Conservation (phyloP, 2,797 vertebrate genomes). For the Sciurus carolinensis region DNA sequence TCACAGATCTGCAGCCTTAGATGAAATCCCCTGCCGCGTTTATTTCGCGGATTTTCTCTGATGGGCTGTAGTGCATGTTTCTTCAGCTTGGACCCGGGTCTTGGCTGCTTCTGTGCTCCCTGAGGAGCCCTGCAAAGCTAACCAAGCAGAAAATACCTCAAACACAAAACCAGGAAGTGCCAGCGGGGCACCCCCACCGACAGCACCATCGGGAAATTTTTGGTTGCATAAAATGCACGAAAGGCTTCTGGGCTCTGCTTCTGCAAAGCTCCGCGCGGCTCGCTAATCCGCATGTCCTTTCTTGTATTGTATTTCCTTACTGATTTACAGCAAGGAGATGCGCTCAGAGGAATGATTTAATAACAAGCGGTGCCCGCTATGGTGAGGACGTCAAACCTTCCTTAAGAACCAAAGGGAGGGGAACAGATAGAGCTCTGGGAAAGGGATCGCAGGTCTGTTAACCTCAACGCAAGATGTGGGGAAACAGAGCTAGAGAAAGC, state of each 20-base stretch:
- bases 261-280: not conserved
- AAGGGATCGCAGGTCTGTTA: not conserved
- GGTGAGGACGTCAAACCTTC: conserved; percentile 35
- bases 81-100: not conserved
- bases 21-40: not conserved
- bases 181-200: not conserved
- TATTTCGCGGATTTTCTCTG: not conserved
- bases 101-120: not conserved
- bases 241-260: not conserved
- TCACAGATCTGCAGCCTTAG: not conserved
- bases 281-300: not conserved
- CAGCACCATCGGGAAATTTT: not conserved
- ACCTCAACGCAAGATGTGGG: not conserved
- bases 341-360: conserved; percentile 60
- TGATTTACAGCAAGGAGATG: conserved; percentile 63
- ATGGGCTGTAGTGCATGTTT: not conserved
- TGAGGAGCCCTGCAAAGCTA: not conserved
- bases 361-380: not conserved
- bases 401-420: not conserved
- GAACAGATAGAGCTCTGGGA: not conserved
- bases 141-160: not conserved
- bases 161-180: conserved; percentile 52
- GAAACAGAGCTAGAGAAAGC: conserved; percentile 32
- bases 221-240: not conserved
- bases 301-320: conserved; percentile 24